These are phyloP conservation scores for Cyphomyrus plagiostoma DNA, from an alignment of 2,113 vertebrate species.

Conservation along the genomic window DNA sequence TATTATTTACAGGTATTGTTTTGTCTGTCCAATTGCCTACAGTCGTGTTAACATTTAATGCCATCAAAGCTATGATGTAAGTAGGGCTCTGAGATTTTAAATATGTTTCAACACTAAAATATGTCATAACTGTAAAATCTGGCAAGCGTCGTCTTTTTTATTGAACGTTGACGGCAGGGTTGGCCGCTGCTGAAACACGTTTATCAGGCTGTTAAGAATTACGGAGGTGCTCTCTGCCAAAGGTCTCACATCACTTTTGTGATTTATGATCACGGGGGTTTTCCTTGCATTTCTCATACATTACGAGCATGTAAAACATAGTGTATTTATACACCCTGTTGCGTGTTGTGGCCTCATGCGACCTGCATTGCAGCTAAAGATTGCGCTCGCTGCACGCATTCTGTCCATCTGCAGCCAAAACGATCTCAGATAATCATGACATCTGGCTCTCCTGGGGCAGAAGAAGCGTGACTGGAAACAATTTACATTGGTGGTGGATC, in stretches of 20 bases:
- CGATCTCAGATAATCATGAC: not conserved
- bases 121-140: not conserved
- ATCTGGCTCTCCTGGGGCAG: not conserved
- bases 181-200: not conserved
- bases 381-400: not conserved
- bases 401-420: not conserved
- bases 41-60: not conserved
- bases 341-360: not conserved
- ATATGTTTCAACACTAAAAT: slow-evolving; percentile 7
- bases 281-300: not conserved
- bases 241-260: not conserved
- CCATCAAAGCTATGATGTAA: slow-evolving; percentile 2
- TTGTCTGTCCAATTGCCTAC: not conserved
- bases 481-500: not conserved
- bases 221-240: not conserved
- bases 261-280: not conserved
- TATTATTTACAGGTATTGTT: not conserved
- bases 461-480: not conserved
- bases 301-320: not conserved
- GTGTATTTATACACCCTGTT: too few species aligned
- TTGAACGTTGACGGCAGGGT: not conserved
- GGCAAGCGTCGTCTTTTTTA: not conserved
- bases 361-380: not conserved
- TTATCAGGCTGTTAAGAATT: not conserved
- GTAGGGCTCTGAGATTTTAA: not conserved